Conservation (phyloP, 2,113 vertebrate genomes). For the Pachyramphus minor region DNA sequence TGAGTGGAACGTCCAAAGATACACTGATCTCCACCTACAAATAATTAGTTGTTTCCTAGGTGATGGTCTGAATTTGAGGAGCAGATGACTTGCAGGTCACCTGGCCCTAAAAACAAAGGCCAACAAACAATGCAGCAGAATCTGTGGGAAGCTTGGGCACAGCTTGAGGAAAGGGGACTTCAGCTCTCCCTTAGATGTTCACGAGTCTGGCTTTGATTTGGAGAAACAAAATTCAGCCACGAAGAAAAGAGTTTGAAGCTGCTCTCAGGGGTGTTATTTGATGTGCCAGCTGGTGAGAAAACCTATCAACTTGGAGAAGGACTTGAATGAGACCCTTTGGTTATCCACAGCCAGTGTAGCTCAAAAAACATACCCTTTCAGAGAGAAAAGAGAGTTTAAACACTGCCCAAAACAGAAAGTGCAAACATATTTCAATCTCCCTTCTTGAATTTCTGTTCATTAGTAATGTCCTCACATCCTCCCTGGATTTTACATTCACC, state of each 20-base stretch:
- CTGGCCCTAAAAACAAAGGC: neutral
- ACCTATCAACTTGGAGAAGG: neutral
- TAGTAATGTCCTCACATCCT: slow-evolving; percentile 56
- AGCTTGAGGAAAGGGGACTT: neutral
- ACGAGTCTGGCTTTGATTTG: neutral
- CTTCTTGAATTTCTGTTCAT: slow-evolving; percentile 30
- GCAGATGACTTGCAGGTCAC: neutral
- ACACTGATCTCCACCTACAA: neutral
- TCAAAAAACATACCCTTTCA: neutral
- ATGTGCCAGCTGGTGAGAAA: slow-evolving; percentile 24
- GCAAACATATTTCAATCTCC: slow-evolving; percentile 5
- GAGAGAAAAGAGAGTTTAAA: slow-evolving; percentile 9
- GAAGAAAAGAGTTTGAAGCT: neutral
- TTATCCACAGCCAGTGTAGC: neutral
- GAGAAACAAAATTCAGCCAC: neutral
- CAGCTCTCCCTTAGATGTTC: neutral
- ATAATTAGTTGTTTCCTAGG: neutral
- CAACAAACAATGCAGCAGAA: neutral
- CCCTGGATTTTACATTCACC: slow-evolving; percentile 55
- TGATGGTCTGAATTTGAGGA: neutral
- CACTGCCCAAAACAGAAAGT: neutral
- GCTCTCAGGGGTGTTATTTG: neutral
- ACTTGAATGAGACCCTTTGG: slow-evolving; percentile 3
- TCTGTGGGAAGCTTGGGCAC: neutral
- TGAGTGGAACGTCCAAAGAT: neutral